These are phyloP conservation scores for Porites divaricata DNA, from an alignment of 92 coral and sea anemone genomes.

Conservation along the genomic window DNA sequence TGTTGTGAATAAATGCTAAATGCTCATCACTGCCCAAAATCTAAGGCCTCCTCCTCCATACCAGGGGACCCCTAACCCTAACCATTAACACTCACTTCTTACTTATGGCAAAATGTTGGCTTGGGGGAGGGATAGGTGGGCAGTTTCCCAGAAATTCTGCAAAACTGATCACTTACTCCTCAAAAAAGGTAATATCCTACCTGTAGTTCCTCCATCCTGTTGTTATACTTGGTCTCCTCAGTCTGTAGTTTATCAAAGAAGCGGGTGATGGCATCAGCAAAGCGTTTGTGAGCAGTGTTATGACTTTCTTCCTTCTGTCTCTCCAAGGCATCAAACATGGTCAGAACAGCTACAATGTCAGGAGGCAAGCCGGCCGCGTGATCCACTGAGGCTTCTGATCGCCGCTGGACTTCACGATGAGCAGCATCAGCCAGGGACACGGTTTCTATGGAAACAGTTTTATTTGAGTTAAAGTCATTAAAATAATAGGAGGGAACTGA, in stretches of 20 bases:
- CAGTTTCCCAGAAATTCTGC: too few relatives aligned
- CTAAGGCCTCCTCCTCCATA: too few relatives aligned
- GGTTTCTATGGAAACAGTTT: constrained; percentile 61
- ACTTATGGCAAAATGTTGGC: too few relatives aligned
- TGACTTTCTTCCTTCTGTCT: constrained; percentile 80
- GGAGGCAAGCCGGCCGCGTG: constrained; percentile 95
- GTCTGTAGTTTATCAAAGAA: constrained; percentile 95
- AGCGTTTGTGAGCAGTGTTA: constrained; percentile 85
- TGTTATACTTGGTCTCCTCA: constrained; percentile 91
- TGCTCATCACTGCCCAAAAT: too few relatives aligned
- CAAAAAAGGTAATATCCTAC: constrained; percentile 34
- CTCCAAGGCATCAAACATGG: constrained; percentile 84
- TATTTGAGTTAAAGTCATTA: background rate
- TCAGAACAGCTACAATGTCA: constrained; percentile 90
- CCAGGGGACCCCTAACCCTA: too few relatives aligned
- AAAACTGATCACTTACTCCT: too few relatives aligned
- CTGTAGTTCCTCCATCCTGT: constrained; percentile 98
- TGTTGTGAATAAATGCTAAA: too few relatives aligned
- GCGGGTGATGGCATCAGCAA: constrained; percentile 86
- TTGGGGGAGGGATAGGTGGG: too few relatives aligned
- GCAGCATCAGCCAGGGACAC: constrained; percentile 91
- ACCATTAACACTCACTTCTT: too few relatives aligned
- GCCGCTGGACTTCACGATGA: constrained; percentile 95
- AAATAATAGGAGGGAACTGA: background rate
- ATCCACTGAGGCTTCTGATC: constrained; percentile 91